Base-by-base conservation (phyloP, 2,888 invertebrate species). In the Agonopterix arenella region DNA sequence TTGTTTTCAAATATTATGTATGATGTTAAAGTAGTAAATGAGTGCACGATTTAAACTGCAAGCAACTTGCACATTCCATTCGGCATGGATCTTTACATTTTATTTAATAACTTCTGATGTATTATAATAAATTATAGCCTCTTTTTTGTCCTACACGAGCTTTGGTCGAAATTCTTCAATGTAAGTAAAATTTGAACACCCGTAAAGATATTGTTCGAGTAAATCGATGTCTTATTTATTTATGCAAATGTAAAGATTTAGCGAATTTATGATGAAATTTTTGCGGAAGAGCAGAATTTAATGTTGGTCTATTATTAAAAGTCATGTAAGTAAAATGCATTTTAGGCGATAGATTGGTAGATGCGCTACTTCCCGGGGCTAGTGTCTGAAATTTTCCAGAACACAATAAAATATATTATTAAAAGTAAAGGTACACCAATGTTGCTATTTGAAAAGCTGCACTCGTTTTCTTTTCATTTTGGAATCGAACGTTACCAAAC, bases 401-500 rank as follows among this genome's bases (percentile, higher is more conserved):
- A 71, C 68, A 61, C 64, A 66, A 69, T 45, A 48, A n/a, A 45
- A 51, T 46, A 50, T 46, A 36, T 45, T 45, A 10, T 45, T 43
- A 59, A 61, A 58, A 49, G 50, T 53, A 60, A 54, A 60, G 59
- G 57, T 62, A 70, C 65, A 58, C 68, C 59, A 76, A 84, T 85
- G 83, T 85, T 85, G 74, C 68, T 76, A 90, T 90, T 90, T 90
- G 89, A 90, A 89, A 79, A 89, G 88, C 90, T 89, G 89, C 90
- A 90, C 89, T 82, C 68, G 69, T 78, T 79, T 80, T 28, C 28
- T 28, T 68, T 72, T 80, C 11, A 80, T 82, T 66, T 73, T 70
- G 75, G 78, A 81, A 77, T 80, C 74, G 70, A 80, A 78, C 73
- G 84, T 89, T 89, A 89, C 89, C 89, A 84, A 80, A 79, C 81